These are phyloP conservation scores for Hylaeus anthracinus DNA, from an alignment of 1,140 invertebrate species.

Conservation along the genomic window DNA sequence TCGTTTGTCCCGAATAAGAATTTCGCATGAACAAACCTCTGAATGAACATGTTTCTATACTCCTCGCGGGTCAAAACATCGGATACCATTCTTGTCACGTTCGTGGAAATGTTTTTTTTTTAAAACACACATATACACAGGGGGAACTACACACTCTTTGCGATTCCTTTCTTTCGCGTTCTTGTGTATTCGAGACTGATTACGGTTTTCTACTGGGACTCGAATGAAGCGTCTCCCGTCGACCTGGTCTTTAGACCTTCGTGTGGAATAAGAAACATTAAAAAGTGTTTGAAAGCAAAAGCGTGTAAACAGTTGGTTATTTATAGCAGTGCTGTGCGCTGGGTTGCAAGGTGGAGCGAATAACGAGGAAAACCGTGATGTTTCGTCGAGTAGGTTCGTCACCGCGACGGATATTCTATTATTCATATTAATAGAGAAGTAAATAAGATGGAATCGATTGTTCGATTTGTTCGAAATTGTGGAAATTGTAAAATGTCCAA, in stretches of 20 bases:
- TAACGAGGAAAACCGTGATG: constrained; percentile 62
- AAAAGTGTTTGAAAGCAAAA: constrained; percentile 67
- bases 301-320: constrained; percentile 70
- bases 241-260: constrained; percentile 42
- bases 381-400: constrained; percentile 25
- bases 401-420: no score
- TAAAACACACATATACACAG: no score
- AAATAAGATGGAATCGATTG: no score
- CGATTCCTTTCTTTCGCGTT: neutral
- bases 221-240: neutral
- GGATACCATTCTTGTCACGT: neutral
- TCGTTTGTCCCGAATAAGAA: no score
- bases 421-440: no score
- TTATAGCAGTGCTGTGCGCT: constrained; percentile 60
- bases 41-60: neutral
- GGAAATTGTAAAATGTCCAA: no score
- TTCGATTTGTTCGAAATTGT: no score
- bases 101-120: neutral
- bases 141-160: neutral
- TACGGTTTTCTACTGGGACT: constrained; percentile 9
- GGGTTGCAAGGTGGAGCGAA: constrained; percentile 61
- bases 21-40: no score
- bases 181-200: neutral
- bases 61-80: neutral
- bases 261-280: constrained; percentile 59